These are phyloP conservation scores for Sebastes hopkinsi DNA, from an alignment of 2,797 vertebrate genomes.

Conservation along the genomic window DNA sequence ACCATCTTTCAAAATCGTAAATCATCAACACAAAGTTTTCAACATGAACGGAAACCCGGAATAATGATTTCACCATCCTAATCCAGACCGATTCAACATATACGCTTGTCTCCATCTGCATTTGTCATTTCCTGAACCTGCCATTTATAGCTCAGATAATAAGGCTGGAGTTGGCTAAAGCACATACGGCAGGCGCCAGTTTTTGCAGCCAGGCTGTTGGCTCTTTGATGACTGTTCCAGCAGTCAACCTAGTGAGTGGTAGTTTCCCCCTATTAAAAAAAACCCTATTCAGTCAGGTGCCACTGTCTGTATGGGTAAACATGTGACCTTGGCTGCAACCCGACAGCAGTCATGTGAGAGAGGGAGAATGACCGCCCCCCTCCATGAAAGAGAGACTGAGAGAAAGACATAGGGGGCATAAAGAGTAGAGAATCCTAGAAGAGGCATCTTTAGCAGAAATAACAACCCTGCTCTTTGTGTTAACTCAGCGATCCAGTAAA, in stretches of 20 bases:
- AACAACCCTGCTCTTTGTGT: constrained; percentile 44
- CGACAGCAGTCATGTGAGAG: constrained; percentile 57
- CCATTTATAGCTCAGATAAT: constrained; percentile 58
- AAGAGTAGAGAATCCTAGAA: constrained; percentile 44
- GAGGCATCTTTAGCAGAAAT: constrained; percentile 45
- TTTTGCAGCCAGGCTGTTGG: constrained; percentile 48
- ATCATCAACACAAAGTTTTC: constrained; percentile 13
- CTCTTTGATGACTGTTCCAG: constrained; percentile 62
- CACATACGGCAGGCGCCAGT: constrained; percentile 7
- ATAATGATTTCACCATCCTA: not conserved
- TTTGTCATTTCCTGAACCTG: constrained; percentile 52
- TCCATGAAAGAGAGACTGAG: constrained; percentile 18
- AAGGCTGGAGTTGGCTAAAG: constrained; percentile 43
- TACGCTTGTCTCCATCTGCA: constrained; percentile 26
- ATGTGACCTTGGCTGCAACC: constrained; percentile 54
- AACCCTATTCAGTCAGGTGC: constrained; percentile 57
- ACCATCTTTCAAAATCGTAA: constrained; percentile 9
- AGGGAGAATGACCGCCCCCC: not conserved
- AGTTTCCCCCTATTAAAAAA: constrained; percentile 27
- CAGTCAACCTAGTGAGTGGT: constrained; percentile 36
- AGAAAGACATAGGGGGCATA: constrained; percentile 7
- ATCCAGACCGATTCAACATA: not conserved
- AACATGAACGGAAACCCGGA: constrained; percentile 8
- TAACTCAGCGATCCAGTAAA: constrained; percentile 21
- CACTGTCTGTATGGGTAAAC: constrained; percentile 49